Evolutionary conservation across 2,797 vertebrate species (phyloP).

Genomic region (Sylvia borin): DNA sequence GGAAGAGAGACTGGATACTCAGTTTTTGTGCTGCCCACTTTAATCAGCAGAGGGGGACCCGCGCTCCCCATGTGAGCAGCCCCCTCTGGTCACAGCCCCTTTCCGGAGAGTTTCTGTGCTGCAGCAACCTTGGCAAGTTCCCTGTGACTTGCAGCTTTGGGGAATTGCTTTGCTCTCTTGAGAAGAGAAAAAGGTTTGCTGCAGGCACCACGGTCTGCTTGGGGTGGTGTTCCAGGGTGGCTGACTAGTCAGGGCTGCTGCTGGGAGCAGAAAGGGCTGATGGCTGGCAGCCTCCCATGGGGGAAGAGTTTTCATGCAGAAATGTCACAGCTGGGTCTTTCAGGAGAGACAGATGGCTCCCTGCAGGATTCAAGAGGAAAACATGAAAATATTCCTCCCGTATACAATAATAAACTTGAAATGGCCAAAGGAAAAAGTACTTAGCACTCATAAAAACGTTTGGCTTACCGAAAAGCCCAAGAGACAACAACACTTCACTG

Average conservation of each 20-base stretch:
- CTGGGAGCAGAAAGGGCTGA: fast-evolving
- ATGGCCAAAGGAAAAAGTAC: slow-evolving; percentile 45
- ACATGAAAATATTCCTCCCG: background rate
- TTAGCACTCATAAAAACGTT: background rate
- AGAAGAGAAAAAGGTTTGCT: background rate
- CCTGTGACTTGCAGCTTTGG: background rate
- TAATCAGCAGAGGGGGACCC: background rate
- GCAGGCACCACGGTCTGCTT: fast-evolving
- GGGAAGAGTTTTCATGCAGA: background rate
- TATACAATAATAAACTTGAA: background rate
- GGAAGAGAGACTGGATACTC: background rate
- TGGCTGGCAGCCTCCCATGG: fast-evolving
- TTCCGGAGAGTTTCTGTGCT: background rate
- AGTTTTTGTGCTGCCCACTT: background rate
- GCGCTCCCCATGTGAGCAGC: fast-evolving
- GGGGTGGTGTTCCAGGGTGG: background rate
- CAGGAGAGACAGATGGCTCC: slow-evolving; percentile 14
- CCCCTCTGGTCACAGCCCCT: fast-evolving
- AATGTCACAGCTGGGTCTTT: background rate
- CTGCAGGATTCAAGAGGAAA: slow-evolving; percentile 21
- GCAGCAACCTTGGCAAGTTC: background rate
- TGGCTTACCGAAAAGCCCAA: slow-evolving; percentile 9
- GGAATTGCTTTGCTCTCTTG: background rate
- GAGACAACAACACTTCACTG: background rate
- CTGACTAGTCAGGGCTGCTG: background rate